Conservation (phyloP, 2,113 vertebrate genomes). For the Pantherophis guttatus region DNA sequence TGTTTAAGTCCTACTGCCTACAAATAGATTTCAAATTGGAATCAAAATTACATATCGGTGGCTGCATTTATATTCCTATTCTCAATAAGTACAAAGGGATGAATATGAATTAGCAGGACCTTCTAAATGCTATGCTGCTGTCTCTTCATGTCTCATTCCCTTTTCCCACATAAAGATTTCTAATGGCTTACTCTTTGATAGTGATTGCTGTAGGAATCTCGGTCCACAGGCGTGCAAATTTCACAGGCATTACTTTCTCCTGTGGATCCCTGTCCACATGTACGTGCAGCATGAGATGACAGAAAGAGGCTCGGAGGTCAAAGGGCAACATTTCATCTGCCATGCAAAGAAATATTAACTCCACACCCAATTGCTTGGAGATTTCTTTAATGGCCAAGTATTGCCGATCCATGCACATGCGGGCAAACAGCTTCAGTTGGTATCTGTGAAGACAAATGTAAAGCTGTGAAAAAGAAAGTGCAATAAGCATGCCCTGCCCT, state of each 20-base stretch:
- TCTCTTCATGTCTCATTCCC: neutral
- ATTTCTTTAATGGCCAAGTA: constrained; percentile 97
- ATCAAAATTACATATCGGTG: neutral
- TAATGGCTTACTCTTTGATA: constrained; percentile 88
- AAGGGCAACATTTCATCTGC: constrained; percentile 94
- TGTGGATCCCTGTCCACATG: constrained; percentile 97
- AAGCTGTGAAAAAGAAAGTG: neutral
- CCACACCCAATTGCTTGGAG: constrained; percentile 93
- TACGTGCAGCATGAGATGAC: constrained; percentile 95
- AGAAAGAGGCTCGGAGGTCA: constrained; percentile 94
- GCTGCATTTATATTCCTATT: neutral
- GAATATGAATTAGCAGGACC: neutral
- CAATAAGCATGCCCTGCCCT: neutral
- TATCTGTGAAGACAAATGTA: constrained; percentile 72
- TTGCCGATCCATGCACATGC: constrained; percentile 97
- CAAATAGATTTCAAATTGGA: neutral
- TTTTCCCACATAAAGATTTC: rapidly evolving
- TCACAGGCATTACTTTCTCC: constrained; percentile 93
- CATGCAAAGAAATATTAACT: constrained; percentile 98
- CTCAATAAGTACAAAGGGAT: too few relatives aligned
- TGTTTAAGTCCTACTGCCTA: neutral
- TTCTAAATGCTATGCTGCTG: neutral
- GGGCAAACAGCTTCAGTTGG: constrained; percentile 95
- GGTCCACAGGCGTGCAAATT: constrained; percentile 94
- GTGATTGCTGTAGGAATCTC: constrained; percentile 94